Conservation (phyloP, 1,140 invertebrate genomes). For the Brachionus sp. region DNA sequence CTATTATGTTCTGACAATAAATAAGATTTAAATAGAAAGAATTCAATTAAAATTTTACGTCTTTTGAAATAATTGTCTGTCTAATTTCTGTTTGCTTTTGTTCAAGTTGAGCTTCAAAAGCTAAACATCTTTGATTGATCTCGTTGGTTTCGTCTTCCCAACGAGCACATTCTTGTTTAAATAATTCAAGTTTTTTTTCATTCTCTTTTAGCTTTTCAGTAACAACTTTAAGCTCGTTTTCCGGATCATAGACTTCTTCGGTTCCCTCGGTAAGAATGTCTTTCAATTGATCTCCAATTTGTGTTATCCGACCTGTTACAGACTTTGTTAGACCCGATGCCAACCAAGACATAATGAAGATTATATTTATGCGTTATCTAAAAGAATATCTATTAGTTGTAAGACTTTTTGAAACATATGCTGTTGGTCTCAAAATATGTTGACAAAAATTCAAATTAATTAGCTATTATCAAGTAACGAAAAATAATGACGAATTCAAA, state of each 20-base stretch:
- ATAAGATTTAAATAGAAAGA: background rate
- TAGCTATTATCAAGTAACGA: background rate
- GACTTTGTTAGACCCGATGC: conserved; percentile 25
- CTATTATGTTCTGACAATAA: background rate
- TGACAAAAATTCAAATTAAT: background rate
- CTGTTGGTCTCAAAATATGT: background rate
- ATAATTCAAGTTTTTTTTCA: conserved; percentile 14
- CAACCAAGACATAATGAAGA: conserved; percentile 28
- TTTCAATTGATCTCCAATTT: conserved; percentile 36
- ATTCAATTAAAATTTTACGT: background rate
- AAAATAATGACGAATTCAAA: conserved; percentile 39
- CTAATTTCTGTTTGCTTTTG: conserved; percentile 17
- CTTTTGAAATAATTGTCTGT: background rate
- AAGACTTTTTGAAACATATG: background rate
- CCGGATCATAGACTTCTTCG: conserved; percentile 30
- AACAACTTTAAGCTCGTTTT: conserved; percentile 25
- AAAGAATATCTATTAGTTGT: background rate
- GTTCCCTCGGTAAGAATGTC: conserved; percentile 40
- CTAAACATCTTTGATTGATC: background rate
- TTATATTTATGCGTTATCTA: background rate
- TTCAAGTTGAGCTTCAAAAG: conserved; percentile 34
- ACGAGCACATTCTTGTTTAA: conserved; percentile 25
- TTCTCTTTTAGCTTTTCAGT: conserved; percentile 30
- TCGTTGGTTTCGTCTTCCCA: conserved; percentile 44
- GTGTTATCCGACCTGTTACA: conserved; percentile 14